A percentile compares a stretch with the other conserved stretches of the same genome.
Evolutionary conservation across 2,888 invertebrate species (phyloP).

Genomic region (Hirtodrosophila histrioides): DNA sequence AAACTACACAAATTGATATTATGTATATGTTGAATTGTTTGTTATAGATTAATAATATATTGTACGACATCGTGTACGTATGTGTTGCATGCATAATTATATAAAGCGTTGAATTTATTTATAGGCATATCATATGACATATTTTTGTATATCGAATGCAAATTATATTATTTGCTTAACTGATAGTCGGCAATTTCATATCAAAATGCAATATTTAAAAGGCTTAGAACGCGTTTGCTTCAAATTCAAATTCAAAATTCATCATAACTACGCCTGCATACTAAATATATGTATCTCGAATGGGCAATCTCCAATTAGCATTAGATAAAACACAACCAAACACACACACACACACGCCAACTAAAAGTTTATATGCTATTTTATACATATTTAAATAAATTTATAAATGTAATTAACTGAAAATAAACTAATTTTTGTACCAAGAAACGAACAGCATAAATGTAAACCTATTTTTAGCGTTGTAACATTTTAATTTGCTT

Average conservation of each 20-base stretch:
- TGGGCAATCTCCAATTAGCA: constrained; percentile 68
- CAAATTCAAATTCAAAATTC: constrained; percentile 19
- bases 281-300: constrained; percentile 54
- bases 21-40: constrained; percentile 64
- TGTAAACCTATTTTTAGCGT: constrained; percentile 49
- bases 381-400: constrained; percentile 57
- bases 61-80: constrained; percentile 21
- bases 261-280: constrained; percentile 29
- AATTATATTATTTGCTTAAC: constrained; percentile 62
- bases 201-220: constrained; percentile 49
- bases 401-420: constrained; percentile 31
- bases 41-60: constrained; percentile 54
- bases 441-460: constrained; percentile 56
- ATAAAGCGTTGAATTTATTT: constrained; percentile 73
- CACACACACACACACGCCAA: constrained; percentile 53
- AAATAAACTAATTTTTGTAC: constrained; percentile 63
- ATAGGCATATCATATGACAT: constrained; percentile 71
- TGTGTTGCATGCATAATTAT: constrained; percentile 36
- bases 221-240: constrained; percentile 51
- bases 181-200: constrained; percentile 59
- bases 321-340: constrained; percentile 41
- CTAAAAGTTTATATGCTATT: constrained; percentile 64
- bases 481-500: constrained; percentile 51
- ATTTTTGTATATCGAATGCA: constrained; percentile 61
- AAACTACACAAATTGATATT: constrained; percentile 54